Base-by-base conservation (phyloP, 2,113 vertebrate species). In the Daphoenositta chrysoptera region DNA sequence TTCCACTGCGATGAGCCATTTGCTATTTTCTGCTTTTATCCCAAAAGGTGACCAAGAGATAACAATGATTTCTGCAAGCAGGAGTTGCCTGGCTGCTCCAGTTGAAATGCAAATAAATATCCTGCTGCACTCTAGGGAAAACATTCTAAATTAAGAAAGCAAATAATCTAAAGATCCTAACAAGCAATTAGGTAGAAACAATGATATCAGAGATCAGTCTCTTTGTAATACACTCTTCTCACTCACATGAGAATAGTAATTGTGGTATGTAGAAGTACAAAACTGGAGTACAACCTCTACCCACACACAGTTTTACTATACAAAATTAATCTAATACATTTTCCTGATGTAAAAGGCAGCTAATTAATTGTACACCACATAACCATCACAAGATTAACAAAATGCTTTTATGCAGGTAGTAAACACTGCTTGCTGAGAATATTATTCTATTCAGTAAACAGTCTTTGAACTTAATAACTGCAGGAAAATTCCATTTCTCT, bases 131-230 rank as follows among this genome's bases (percentile, higher is more conserved):
- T 90, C 94, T 10, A 94, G 85, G 53, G 90, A 83, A 94, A 91
- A 58, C 16, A 83, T 82, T 85, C 89, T 86, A 80, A 94, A 97
- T 94, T 75, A 95, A 89, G 42, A 88, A 83, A 53, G 33, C 50
- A 47, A 92, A 78, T 84, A 44, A 82, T 95, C 88, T 57, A 77
- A 96, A 97, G 77, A 68, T 39, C 22, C 63, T 88, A 94, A 96
- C 45, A 92, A 93, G 70, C 78, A 97, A 96, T 97, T 96, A 96
- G n/a, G 72, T 57, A 93, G 93, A 96, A 96, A 93, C 61, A 83
- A 90, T 77, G 56, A 72, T 89, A 96, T 82, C 77, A 84, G 65
- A 89, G 54, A 95, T 79, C 73, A 65, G 54, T 51, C 15, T 93
- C 24, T 82, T 83, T 90, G 77, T 71, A 89, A 94, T 60, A 78